Evolutionary conservation across 2,888 invertebrate genomes (phyloP).

Genomic region (Epirrhoe tristata): DNA sequence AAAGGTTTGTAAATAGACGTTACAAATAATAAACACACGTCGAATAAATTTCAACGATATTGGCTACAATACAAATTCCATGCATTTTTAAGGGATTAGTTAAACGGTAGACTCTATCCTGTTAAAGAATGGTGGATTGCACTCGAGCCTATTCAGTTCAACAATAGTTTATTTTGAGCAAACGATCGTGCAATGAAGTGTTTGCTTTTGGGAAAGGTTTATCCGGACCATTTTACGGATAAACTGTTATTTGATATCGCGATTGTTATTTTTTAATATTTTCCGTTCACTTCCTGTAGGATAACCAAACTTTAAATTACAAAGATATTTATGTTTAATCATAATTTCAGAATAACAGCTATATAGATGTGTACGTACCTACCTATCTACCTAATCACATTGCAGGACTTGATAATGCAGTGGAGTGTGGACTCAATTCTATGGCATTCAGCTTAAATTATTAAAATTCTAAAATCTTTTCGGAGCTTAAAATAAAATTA

Average conservation of each 20-base stretch:
- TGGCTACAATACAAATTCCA: constrained; percentile 10
- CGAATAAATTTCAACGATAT: constrained; percentile 5
- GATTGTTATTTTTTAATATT: constrained; percentile 2
- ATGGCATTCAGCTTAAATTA: too few relatives aligned
- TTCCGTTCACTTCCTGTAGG: background rate
- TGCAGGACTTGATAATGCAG: too few relatives aligned
- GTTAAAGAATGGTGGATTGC: constrained; percentile 73
- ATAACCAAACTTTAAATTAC: too few relatives aligned
- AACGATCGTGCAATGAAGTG: constrained; percentile 67
- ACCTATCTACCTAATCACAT: too few relatives aligned
- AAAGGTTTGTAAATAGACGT: too few relatives aligned
- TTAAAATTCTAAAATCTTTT: too few relatives aligned
- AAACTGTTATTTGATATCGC: constrained; percentile 40
- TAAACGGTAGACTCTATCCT: constrained; percentile 59
- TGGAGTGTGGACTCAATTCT: too few relatives aligned
- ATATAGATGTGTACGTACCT: too few relatives aligned
- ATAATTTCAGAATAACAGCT: too few relatives aligned
- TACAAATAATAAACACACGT: background rate
- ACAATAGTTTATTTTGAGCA: constrained; percentile 61
- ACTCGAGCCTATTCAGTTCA: constrained; percentile 47
- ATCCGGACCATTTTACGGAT: constrained; percentile 61
- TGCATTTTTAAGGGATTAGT: constrained; percentile 55
- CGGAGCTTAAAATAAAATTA: too few relatives aligned
- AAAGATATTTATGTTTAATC: too few relatives aligned
- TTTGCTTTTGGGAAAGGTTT: constrained; percentile 68